Percentiles rank a stretch among this genome's conserved stretches.
These are phyloP conservation scores for Poeciliopsis gracilis DNA, from an alignment of 2,797 vertebrate genomes.

Conservation along the genomic window DNA sequence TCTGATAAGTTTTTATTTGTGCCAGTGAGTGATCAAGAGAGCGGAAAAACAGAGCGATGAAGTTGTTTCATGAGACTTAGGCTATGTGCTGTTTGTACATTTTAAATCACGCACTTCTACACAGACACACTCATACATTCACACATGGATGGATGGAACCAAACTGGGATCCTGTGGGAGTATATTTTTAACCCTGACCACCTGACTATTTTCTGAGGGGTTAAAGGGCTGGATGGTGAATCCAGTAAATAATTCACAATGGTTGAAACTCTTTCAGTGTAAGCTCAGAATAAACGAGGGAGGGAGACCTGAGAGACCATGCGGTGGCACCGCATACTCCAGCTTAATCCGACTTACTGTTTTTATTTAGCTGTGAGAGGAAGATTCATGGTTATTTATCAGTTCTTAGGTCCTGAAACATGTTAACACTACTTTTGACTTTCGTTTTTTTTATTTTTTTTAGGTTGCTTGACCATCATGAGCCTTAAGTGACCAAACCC, in stretches of 20 bases:
- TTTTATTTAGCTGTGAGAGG: slow-evolving; percentile 23
- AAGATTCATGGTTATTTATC: neutral
- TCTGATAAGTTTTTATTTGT: slow-evolving; percentile 56
- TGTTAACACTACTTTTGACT: slow-evolving; percentile 21
- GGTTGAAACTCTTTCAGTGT: slow-evolving; percentile 85
- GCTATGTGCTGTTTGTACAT: slow-evolving; percentile 60
- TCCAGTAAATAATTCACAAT: slow-evolving; percentile 85
- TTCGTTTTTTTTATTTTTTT: slow-evolving; percentile 38
- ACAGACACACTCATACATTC: slow-evolving; percentile 32
- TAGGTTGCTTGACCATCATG: slow-evolving; percentile 45
- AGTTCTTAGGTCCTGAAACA: slow-evolving; percentile 13
- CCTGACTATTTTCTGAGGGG: slow-evolving; percentile 77
- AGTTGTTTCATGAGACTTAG: slow-evolving; percentile 49
- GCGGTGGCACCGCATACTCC: slow-evolving; percentile 41
- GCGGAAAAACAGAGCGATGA: neutral
- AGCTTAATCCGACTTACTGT: slow-evolving; percentile 17
- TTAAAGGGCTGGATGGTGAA: slow-evolving; percentile 79
- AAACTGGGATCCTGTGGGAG: slow-evolving; percentile 66
- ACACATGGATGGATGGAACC: slow-evolving; percentile 43
- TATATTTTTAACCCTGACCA: slow-evolving; percentile 78
- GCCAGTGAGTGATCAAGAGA: slow-evolving; percentile 10
- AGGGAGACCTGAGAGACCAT: slow-evolving; percentile 54
- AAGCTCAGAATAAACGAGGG: slow-evolving; percentile 65
- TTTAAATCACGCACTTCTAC: slow-evolving; percentile 39
- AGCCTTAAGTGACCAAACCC: slow-evolving; percentile 47